Percentiles rank a stretch among this genome's conserved stretches.
Conservation (phyloP, 2,888 invertebrate genomes). For the Anticlea derivata region DNA sequence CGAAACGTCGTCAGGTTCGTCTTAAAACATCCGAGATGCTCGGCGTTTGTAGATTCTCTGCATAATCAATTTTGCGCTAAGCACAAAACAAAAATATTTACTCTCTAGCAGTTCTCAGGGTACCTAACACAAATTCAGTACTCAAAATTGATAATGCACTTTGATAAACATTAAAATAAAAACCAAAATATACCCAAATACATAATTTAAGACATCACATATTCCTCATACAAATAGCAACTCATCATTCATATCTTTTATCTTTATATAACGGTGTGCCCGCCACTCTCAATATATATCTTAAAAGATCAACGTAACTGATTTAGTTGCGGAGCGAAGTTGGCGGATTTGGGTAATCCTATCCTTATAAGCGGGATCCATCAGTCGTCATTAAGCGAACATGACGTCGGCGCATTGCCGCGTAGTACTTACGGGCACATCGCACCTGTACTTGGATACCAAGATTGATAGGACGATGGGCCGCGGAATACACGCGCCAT, state of each 20-base stretch:
- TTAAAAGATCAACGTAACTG: slow-evolving; percentile 55
- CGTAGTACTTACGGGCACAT: slow-evolving; percentile 57
- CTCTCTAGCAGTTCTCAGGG: slow-evolving; percentile 20
- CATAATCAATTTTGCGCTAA: slow-evolving; percentile 50
- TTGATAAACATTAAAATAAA: slow-evolving; percentile 11
- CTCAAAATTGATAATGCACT: slow-evolving; percentile 17
- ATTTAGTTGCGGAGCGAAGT: slow-evolving; percentile 63
- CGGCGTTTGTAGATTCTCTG: slow-evolving; percentile 36
- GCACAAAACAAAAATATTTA: slow-evolving; percentile 41
- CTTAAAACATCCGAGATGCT: slow-evolving; percentile 50
- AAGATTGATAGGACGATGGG: slow-evolving; percentile 72
- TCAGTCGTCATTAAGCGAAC: slow-evolving; percentile 78
- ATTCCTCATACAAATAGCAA: slow-evolving; percentile 30
- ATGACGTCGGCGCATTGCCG: slow-evolving; percentile 46
- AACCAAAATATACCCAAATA: slow-evolving; percentile 17
- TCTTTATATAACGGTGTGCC: slow-evolving; percentile 24
- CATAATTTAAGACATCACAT: slow-evolving; percentile 21
- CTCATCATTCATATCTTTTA: slow-evolving; percentile 28
- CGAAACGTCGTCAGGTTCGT: slow-evolving; percentile 31
- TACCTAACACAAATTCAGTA: slow-evolving; percentile 18
- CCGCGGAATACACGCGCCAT: slow-evolving; percentile 48
- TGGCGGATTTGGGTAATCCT: slow-evolving; percentile 65
- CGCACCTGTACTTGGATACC: slow-evolving; percentile 37
- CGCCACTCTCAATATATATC: slow-evolving; percentile 46
- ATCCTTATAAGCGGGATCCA: slow-evolving; percentile 72